phyloP scores from a whole-genome alignment of 2,797 vertebrate genomes.

The Pteronotus mesoamericanus region DNA sequence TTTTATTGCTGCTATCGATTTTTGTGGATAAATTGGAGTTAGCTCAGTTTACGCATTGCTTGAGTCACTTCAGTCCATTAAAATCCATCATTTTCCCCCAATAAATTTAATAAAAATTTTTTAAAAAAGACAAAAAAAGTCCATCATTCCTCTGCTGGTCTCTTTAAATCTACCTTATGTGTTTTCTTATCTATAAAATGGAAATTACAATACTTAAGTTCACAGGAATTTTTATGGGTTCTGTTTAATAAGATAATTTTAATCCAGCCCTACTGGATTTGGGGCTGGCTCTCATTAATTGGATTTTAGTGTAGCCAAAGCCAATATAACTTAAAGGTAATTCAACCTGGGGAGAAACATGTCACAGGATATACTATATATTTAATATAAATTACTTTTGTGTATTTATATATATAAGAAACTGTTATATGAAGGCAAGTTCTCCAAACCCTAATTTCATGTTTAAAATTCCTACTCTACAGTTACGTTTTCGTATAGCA shows the following conservation, averaged over 20 bases:
- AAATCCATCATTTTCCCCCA: not conserved
- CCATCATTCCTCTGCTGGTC: not conserved
- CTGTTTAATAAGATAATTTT: not conserved
- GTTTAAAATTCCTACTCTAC: not conserved
- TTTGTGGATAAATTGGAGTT: not conserved
- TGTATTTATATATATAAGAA: not conserved
- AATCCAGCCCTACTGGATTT: not conserved
- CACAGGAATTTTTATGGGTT: not conserved
- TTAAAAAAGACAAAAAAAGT: not conserved
- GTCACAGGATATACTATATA: not conserved
- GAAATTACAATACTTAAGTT: slow-evolving; percentile 6
- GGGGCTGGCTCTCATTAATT: not conserved
- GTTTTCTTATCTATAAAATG: slow-evolving; percentile 27
- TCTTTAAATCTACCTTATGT: not conserved
- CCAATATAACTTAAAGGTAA: slow-evolving; percentile 8
- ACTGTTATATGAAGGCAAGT: not conserved
- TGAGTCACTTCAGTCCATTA: not conserved
- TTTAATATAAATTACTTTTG: slow-evolving; percentile 11
- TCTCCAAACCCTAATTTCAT: slow-evolving; percentile 26
- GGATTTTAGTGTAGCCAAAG: not conserved
- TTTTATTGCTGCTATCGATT: not conserved
- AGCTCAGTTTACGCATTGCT: not conserved
- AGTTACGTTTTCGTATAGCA: not conserved
- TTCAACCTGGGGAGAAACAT: not conserved
- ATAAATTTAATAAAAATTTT: not conserved